These are phyloP conservation scores for Frieseomelitta varia DNA, from an alignment of 1,140 invertebrate species.

Conservation along the genomic window DNA sequence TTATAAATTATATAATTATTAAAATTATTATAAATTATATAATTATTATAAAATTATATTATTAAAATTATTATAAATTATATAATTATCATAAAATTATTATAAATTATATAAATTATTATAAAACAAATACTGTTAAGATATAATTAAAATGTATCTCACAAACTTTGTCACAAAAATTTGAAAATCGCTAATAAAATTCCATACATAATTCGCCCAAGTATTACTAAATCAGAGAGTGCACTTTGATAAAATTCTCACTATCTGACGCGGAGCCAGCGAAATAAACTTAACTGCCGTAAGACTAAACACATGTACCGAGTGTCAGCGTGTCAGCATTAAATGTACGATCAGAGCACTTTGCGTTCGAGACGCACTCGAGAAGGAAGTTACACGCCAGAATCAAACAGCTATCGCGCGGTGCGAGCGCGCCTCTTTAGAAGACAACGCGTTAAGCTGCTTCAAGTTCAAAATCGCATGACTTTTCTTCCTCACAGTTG, in stretches of 20 bases:
- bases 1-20: no score
- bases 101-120: no score
- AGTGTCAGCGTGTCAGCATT: not conserved
- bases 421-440: not conserved
- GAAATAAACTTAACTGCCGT: not conserved
- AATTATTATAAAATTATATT: no score
- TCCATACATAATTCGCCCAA: not conserved
- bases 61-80: no score
- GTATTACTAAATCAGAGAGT: not conserved
- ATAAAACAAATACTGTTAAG: not conserved
- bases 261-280: conserved; percentile 3
- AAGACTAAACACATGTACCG: not conserved
- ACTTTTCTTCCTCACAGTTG: not conserved
- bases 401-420: not conserved
- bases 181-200: not conserved
- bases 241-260: not conserved
- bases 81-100: no score
- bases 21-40: no score
- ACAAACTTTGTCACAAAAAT: not conserved
- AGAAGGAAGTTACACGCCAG: conserved; percentile 14
- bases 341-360: conserved; percentile 29
- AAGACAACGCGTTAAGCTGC: conserved; percentile 17
- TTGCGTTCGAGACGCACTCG: conserved; percentile 1
- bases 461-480: not conserved
- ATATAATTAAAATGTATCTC: not conserved